A percentile compares a stretch with the other conserved stretches of the same genome.
Conservation (phyloP, 2,113 vertebrate species). For the Microcebus lehilahytsara region DNA sequence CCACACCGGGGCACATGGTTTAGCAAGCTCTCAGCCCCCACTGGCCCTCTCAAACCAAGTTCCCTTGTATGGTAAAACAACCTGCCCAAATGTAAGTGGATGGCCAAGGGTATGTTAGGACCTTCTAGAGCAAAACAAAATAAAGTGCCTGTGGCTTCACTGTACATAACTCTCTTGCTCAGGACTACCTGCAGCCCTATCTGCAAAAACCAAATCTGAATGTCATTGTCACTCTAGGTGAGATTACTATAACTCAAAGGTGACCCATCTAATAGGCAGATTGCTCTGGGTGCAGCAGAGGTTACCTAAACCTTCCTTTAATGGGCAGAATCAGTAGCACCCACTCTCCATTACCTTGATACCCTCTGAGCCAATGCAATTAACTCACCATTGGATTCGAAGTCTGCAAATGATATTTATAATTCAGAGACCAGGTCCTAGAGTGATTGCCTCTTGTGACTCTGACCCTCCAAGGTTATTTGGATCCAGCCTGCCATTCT, state of each 20-base stretch:
- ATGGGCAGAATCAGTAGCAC: not conserved
- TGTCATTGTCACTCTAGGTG: not conserved
- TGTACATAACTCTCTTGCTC: not conserved
- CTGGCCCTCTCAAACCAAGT: constrained; percentile 10
- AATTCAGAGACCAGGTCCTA: not conserved
- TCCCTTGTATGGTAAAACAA: not conserved
- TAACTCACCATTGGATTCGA: constrained; percentile 9
- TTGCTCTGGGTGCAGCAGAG: not conserved
- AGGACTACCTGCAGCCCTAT: not conserved
- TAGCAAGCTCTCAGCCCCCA: not conserved
- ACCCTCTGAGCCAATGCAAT: constrained; percentile 1
- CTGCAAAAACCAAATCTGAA: not conserved
- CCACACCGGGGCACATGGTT: not conserved
- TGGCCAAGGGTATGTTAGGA: not conserved
- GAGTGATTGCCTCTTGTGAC: constrained; percentile 20
- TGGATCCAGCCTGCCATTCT: not conserved
- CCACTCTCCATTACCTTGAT: not conserved
- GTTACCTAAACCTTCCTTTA: not conserved
- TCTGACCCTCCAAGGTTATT: constrained; percentile 34
- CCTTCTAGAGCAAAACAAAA: constrained; percentile 8
- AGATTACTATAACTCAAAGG: not conserved
- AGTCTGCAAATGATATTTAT: constrained; percentile 28
- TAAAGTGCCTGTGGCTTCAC: not conserved
- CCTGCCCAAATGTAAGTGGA: not conserved
- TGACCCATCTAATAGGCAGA: not conserved